Conservation (phyloP, 1,140 invertebrate species). For the Atta cephalotes region DNA sequence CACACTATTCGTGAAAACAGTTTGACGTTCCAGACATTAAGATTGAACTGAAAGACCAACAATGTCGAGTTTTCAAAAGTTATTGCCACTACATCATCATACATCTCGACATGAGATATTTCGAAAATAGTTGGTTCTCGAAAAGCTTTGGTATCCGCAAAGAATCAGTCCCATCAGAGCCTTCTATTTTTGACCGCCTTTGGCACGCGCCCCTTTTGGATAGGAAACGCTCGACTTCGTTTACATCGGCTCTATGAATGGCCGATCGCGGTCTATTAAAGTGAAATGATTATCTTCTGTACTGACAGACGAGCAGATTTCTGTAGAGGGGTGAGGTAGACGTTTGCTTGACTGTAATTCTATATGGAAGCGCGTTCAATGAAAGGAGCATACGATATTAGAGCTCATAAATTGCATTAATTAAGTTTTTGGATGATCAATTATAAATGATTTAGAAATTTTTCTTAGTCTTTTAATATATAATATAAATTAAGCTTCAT, state of each 20-base stretch:
- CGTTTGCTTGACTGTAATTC: conserved; percentile 71
- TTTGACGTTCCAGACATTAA: conserved; percentile 2
- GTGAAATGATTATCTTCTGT: conserved; percentile 75
- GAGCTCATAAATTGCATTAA: conserved; percentile 61
- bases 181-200: conserved; percentile 54
- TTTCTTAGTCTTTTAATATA: not conserved
- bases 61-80: conserved; percentile 1
- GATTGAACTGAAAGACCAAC: not conserved
- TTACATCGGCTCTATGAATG: conserved; percentile 66
- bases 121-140: conserved; percentile 9
- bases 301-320: conserved; percentile 64
- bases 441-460: not conserved
- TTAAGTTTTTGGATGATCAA: not conserved
- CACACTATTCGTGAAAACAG: conserved; percentile 42
- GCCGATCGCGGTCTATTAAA: conserved; percentile 75
- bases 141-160: not conserved
- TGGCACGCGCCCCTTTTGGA: conserved; percentile 64
- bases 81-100: conserved; percentile 67
- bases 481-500: not conserved
- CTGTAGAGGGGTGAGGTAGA: conserved; percentile 41
- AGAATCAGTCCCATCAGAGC: conserved; percentile 29
- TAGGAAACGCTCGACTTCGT: conserved; percentile 54
- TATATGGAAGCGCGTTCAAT: conserved; percentile 66
- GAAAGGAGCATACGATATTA: conserved; percentile 65
- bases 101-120: conserved; percentile 10